A percentile compares a stretch with the other conserved stretches of the same genome.
phyloP scores from a whole-genome alignment of 2,113 vertebrate species.

The Serilophus lunatus region DNA sequence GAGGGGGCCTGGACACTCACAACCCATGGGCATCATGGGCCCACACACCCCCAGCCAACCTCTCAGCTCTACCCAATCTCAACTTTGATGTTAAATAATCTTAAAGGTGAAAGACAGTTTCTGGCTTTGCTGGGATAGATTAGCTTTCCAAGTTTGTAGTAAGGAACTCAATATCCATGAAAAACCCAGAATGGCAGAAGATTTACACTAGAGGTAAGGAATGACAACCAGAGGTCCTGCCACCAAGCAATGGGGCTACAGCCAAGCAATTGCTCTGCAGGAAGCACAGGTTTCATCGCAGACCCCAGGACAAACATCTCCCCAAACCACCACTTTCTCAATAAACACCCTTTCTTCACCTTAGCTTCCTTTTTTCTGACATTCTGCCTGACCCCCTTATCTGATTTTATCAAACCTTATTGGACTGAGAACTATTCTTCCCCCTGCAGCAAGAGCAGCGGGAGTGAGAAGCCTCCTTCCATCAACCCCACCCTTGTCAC shows the following conservation, averaged over 20 bases:
- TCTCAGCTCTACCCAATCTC: background rate
- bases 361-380: background rate
- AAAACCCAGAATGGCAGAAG: background rate
- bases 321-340: background rate
- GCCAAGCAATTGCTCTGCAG: background rate
- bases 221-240: background rate
- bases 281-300: rapidly evolving
- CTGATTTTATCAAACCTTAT: background rate
- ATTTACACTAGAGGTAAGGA: background rate
- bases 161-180: background rate
- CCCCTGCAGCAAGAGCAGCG: background rate
- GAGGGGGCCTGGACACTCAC: background rate
- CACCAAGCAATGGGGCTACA: background rate
- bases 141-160: background rate
- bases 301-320: background rate
- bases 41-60: background rate
- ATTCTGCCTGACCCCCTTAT: background rate
- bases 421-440: background rate
- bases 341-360: background rate
- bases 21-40: background rate
- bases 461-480: background rate
- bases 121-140: background rate
- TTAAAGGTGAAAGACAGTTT: background rate
- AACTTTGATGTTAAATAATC: background rate
- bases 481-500: background rate